These are phyloP conservation scores for Hyles lineata DNA, from an alignment of 2,888 invertebrate species.

Conservation along the genomic window DNA sequence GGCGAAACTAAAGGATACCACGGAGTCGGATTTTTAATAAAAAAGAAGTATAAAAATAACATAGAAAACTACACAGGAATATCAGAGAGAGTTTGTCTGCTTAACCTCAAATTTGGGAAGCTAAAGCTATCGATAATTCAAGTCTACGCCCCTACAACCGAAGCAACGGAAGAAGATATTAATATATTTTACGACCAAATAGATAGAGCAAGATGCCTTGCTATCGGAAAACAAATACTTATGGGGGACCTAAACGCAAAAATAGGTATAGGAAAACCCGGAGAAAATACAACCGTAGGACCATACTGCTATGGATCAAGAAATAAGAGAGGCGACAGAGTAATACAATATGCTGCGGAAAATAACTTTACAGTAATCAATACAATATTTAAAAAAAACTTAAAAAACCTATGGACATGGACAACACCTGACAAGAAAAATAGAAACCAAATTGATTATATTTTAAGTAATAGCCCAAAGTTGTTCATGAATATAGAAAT, in stretches of 20 bases:
- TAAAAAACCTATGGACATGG: conserved; percentile 35
- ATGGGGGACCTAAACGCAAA: conserved; percentile 35
- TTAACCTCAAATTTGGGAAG: conserved; percentile 26
- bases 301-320: conserved; percentile 31
- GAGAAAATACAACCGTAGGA: conserved; percentile 27
- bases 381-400: conserved; percentile 35
- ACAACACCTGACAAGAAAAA: conserved; percentile 31
- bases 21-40: conserved; percentile 43
- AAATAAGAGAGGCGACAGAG: conserved; percentile 33
- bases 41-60: conserved; percentile 31
- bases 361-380: conserved; percentile 37
- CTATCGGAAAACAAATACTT: conserved; percentile 14
- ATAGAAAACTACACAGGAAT: conserved; percentile 31
- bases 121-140: conserved; percentile 31
- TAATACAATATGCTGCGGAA: conserved; percentile 34
- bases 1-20: conserved; percentile 35
- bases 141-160: conserved; percentile 32
- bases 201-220: background rate
- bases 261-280: conserved; percentile 28
- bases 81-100: conserved; percentile 33
- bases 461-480: conserved; percentile 32
- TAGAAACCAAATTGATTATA: conserved; percentile 38
- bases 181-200: conserved; percentile 29
- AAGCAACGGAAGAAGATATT: conserved; percentile 31
- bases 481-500: conserved; percentile 30